Percentiles rank a stretch among this genome's conserved stretches.
Evolutionary conservation across 1,140 invertebrate genomes (phyloP).

Genomic region (Teleogryllus occipitalis): DNA sequence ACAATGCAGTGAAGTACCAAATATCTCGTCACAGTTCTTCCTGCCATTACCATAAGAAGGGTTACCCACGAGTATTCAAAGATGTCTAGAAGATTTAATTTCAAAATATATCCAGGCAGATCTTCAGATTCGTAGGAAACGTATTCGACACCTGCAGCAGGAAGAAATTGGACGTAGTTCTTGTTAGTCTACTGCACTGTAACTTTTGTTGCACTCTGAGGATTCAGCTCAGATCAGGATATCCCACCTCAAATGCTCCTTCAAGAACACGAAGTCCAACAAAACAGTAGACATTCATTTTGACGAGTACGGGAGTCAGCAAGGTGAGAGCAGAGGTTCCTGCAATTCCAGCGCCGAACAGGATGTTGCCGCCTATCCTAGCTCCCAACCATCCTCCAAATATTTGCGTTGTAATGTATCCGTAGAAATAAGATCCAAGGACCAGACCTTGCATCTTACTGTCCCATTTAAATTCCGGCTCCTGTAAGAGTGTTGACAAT

Average conservation of each 20-base stretch:
- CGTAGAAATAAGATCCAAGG: conserved; percentile 51
- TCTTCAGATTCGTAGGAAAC: no score
- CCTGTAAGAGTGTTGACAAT: conserved; percentile 19
- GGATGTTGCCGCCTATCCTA: conserved; percentile 51
- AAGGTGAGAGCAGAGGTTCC: conserved; percentile 59
- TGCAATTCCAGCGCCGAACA: conserved; percentile 49
- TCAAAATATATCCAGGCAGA: no score
- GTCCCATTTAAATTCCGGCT: conserved; percentile 27
- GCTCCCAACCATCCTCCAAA: conserved; percentile 50
- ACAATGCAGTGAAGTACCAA: no score
- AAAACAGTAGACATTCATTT: conserved; percentile 57
- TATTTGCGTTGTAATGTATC: conserved; percentile 48
- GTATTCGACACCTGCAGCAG: background rate
- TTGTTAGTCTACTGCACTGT: background rate
- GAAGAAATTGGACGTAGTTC: background rate
- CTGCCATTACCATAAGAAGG: background rate
- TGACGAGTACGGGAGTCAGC: conserved; percentile 50
- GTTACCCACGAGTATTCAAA: no score
- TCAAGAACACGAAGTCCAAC: conserved; percentile 72
- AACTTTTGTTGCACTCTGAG: background rate
- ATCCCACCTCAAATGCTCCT: conserved; percentile 75
- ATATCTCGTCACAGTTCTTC: no score
- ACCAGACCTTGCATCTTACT: conserved; percentile 45
- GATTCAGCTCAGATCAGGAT: background rate
- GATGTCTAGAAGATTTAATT: no score